phyloP scores from a whole-genome alignment of 1,140 invertebrate species.

The Manduca sexta region DNA sequence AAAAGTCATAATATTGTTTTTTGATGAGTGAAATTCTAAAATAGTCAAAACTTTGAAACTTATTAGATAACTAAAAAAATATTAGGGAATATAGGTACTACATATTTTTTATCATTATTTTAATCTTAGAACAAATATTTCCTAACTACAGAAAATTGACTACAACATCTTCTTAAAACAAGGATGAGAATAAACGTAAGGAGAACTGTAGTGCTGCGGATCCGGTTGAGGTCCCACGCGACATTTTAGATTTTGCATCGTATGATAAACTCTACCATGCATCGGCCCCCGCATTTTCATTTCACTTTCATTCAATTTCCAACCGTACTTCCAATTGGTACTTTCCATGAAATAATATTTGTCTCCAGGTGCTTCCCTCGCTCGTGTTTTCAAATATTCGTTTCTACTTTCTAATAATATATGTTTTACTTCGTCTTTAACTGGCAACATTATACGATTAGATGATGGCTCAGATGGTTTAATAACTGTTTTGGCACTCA shows the following conservation, averaged over 20 bases:
- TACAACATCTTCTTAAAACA: not conserved
- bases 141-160: not conserved
- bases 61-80: not conserved
- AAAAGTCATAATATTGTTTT: no score
- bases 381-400: slow-evolving; percentile 12
- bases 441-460: not conserved
- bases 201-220: slow-evolving; percentile 5
- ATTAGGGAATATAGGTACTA: no score
- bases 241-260: not conserved
- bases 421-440: not conserved
- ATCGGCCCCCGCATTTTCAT: slow-evolving; percentile 4
- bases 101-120: not conserved
- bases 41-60: not conserved
- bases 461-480: not conserved
- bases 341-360: slow-evolving; percentile 16
- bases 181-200: not conserved
- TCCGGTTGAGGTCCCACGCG: slow-evolving; percentile 9
- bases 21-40: no score
- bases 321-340: slow-evolving; percentile 14
- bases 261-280: slow-evolving; percentile 2
- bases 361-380: slow-evolving; percentile 6
- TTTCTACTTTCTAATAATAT: slow-evolving; percentile 5
- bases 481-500: not conserved
- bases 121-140: not conserved
- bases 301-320: slow-evolving; percentile 11